Evolutionary conservation across 1,140 invertebrate genomes (phyloP).

Genomic region (Dryas iulia): DNA sequence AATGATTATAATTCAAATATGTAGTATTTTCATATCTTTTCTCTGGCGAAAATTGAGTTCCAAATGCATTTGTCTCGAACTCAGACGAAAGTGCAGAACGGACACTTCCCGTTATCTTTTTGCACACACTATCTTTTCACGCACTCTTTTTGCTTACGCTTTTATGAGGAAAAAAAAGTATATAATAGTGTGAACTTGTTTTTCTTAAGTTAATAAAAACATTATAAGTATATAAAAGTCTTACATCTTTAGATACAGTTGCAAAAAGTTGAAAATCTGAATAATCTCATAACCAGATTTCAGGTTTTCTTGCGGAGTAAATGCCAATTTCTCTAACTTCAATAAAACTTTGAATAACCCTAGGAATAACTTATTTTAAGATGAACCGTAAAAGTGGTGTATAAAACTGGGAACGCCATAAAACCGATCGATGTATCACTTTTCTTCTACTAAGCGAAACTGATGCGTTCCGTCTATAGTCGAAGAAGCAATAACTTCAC

Average conservation of each 20-base stretch:
- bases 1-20: too few relatives aligned
- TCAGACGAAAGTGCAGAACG: too few relatives aligned
- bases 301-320: neutral
- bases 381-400: neutral
- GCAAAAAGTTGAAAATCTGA: neutral
- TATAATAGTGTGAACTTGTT: too few relatives aligned
- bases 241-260: neutral
- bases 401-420: constrained; percentile 4
- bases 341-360: constrained; percentile 3
- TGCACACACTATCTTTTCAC: too few relatives aligned
- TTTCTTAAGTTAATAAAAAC: neutral
- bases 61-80: too few relatives aligned
- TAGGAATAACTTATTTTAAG: neutral
- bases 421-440: constrained; percentile 15
- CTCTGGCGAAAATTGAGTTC: too few relatives aligned
- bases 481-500: constrained; percentile 23
- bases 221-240: neutral
- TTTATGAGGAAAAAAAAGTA: too few relatives aligned
- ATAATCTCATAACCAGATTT: neutral
- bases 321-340: neutral
- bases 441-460: constrained; percentile 16
- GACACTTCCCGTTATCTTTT: too few relatives aligned
- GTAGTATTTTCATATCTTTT: too few relatives aligned
- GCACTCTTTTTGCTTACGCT: too few relatives aligned
- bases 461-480: constrained; percentile 8